Evolutionary conservation across 2,797 vertebrate species (phyloP), one percentile per base, ranked within the genome.

Genomic region (Myotis pilosus): DNA sequence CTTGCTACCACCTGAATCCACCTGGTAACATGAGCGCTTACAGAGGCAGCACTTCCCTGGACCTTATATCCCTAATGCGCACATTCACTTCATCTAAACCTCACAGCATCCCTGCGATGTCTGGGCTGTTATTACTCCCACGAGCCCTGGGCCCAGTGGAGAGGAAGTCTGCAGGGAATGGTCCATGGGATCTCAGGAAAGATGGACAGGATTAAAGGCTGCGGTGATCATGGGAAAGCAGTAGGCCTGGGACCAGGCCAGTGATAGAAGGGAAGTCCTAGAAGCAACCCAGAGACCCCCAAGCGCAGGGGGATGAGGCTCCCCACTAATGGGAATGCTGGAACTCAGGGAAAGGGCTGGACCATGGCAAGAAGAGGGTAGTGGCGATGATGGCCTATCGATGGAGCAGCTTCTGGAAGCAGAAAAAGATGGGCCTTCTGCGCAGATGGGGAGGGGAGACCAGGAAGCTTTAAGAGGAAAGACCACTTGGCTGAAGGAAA

Each of bases 391-490:
- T 23, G 44, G 23, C 30, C 47, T 60, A 23, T 5, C 44, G 75
- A 74, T 2, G 28, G 79, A 89, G 83, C 28, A 87, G 57, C 72
- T 89, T 87, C 93, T 89, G n/a, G 92, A 95, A 62, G 30, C 30
- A 66, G 33, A 80, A 55, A 94, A 69, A 75, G 55, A 85, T 76
- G 57, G 82, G 38, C 28, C 20, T 25, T 60, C 30, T 5, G 5
- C 20, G 36, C 33, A 20, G n/a, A 62, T 20, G 30, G 19, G 71
- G 90, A 64, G 49, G 55, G 30, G 75, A 51, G 5, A 49, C 51
- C 51, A 83, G 89, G 87, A 60, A 83, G 75, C 83, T 89, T 71
- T 19, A 47, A 53, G 66, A 81, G 38, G 80, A 87, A 95, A 87
- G 41, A 38, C 60, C 60, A 41, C 36, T 19, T 11, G 4, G n/a